These are phyloP conservation scores for Steinernema khuongi DNA, from an alignment of 1,140 invertebrate genomes.

Conservation along the genomic window DNA sequence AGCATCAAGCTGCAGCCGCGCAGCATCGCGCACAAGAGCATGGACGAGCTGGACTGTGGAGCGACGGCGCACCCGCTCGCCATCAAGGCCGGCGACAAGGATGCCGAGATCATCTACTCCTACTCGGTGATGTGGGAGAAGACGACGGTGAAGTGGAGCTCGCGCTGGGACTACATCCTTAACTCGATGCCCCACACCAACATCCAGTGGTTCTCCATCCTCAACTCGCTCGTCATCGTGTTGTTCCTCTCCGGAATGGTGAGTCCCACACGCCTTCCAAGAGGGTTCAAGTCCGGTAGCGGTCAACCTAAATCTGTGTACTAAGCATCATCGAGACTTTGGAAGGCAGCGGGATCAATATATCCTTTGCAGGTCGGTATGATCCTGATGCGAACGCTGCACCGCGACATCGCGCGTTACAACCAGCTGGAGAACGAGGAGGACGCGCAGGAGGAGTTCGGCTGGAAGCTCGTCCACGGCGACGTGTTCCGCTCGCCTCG, in stretches of 20 bases:
- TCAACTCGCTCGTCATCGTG: slow-evolving; percentile 67
- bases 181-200: slow-evolving; percentile 96
- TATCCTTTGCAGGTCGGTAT: slow-evolving; percentile 67
- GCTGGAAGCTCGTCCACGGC: slow-evolving; percentile 95
- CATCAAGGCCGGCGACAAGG: slow-evolving; percentile 64
- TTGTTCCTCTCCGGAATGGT: slow-evolving; percentile 88
- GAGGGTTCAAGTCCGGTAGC: background rate
- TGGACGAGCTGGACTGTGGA: slow-evolving; percentile 63
- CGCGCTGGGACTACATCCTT: slow-evolving; percentile 96
- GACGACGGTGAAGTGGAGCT: slow-evolving; percentile 93
- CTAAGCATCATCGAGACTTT: too few relatives aligned
- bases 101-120: slow-evolving; percentile 73
- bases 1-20: slow-evolving; percentile 73
- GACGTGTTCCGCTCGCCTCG: slow-evolving; percentile 91
- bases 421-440: slow-evolving; percentile 78
- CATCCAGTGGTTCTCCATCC: slow-evolving; percentile 68
- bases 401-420: slow-evolving; percentile 96
- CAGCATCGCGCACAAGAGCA: slow-evolving; percentile 59
- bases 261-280: background rate
- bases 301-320: too few relatives aligned
- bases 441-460: slow-evolving; percentile 96
- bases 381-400: slow-evolving; percentile 91
- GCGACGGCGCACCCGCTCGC: slow-evolving; percentile 65
- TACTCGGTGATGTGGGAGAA: slow-evolving; percentile 77
- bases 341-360: too few relatives aligned